These are phyloP conservation scores for Drosophila nr. medialis DNA, from an alignment of 2,888 invertebrate genomes.

Conservation along the genomic window DNA sequence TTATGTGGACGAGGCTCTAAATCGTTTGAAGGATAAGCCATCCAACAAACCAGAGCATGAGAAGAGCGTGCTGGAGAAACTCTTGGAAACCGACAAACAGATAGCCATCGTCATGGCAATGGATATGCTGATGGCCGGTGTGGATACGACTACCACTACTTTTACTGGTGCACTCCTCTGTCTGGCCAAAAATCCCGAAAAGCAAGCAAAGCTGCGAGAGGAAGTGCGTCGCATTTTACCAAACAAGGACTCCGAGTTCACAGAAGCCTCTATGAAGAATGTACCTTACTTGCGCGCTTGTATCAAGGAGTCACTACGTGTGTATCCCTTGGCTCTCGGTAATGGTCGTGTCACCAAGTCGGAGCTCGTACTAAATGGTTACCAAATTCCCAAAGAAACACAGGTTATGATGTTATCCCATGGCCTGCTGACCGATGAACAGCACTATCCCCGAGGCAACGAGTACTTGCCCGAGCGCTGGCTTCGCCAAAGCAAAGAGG, in stretches of 20 bases:
- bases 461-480: slow-evolving; percentile 91
- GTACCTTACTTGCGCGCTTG: slow-evolving; percentile 89
- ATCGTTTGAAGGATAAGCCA: slow-evolving; percentile 60
- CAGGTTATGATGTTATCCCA: slow-evolving; percentile 89
- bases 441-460: slow-evolving; percentile 87
- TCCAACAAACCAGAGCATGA: slow-evolving; percentile 61
- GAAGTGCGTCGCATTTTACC: slow-evolving; percentile 86
- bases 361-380: slow-evolving; percentile 88
- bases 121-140: slow-evolving; percentile 89
- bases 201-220: slow-evolving; percentile 88
- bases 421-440: slow-evolving; percentile 85
- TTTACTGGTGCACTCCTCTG: slow-evolving; percentile 65
- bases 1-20: slow-evolving; percentile 82
- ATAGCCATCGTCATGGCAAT: slow-evolving; percentile 89
- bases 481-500: slow-evolving; percentile 81
- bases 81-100: slow-evolving; percentile 87
- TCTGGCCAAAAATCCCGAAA: slow-evolving; percentile 87
- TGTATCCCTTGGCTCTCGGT: slow-evolving; percentile 87
- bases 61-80: slow-evolving; percentile 88
- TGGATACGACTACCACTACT: slow-evolving; percentile 86
- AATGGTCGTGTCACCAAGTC: slow-evolving; percentile 86
- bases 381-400: slow-evolving; percentile 87
- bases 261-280: slow-evolving; percentile 85
- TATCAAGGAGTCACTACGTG: slow-evolving; percentile 89
- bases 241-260: slow-evolving; percentile 84